Base-by-base conservation (phyloP, 2,113 vertebrate genomes). In the Mesembrinibis cayennensis region DNA sequence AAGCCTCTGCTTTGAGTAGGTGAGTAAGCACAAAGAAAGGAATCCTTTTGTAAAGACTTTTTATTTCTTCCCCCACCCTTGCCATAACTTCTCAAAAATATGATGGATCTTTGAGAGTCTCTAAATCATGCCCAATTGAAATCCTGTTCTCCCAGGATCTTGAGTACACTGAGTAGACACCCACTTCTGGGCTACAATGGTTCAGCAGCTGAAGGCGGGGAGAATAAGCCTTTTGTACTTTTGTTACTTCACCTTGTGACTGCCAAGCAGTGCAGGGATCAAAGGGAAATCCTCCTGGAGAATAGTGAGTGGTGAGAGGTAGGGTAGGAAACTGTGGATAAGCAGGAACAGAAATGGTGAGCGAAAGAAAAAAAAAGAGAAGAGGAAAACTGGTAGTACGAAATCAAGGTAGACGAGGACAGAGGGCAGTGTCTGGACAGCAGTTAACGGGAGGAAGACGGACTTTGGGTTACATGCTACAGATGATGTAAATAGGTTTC, bases 11-110 rank as follows among this genome's bases (percentile, higher is more conserved):
- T 79, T 72, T 82, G 63, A 82, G 58, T 66, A 79, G 40, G 58
- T 62, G 59, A 86, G 16, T 49, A 82, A 91, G 19, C 26, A 89
- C 66, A 89, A 67, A 82, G 77, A 76, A 56, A 94, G 73, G 88
- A 84, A 93, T 87, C 11, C 52, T 40, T 47, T 71, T 71, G 15
- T 77, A 73, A 70, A 40, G 26, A 55, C 8, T 27, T 55, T 50
- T 81, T 42, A 13, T 49, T 62, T 66, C 8, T 58, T 4, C 2
- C 4, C 17, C 6, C 4, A 14, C 2, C 5, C 13, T 6, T 4
- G 38, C 19, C 14, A 4, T 3, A 58, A 25, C 13, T 81, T 89
- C 30, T 74, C 18, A 74, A 66, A 87, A 73, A 44, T 27, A 26
- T 7, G 4, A 32, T 12, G 1, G 0, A 7, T 79, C 40, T 42